A percentile compares a stretch with the other conserved stretches of the same genome.
phyloP scores from a whole-genome alignment of 2,888 invertebrate species.

The Poecilus cupreus region DNA sequence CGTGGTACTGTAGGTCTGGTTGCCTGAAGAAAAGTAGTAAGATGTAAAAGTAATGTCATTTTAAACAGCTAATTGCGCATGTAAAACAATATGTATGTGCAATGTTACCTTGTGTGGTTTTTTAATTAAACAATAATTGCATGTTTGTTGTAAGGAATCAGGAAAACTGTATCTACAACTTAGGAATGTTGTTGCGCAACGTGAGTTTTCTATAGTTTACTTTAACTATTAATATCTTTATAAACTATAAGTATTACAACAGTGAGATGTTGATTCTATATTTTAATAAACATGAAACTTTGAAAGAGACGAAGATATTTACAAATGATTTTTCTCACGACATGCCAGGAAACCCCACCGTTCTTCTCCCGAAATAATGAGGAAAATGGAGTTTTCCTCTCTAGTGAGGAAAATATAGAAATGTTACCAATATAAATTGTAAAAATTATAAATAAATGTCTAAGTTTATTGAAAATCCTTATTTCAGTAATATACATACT shows the following conservation, averaged over 20 bases:
- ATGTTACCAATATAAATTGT: too few species aligned
- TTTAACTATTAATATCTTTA: constrained; percentile 6
- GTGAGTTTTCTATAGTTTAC: background rate
- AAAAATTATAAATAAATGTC: too few species aligned
- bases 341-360: too few species aligned
- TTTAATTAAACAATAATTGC: constrained; percentile 35
- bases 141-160: background rate
- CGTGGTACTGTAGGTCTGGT: background rate
- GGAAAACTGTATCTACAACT: background rate
- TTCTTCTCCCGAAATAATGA: too few species aligned
- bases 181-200: constrained; percentile 2
- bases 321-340: too few species aligned
- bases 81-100: constrained; percentile 26
- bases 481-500: too few species aligned
- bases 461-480: too few species aligned
- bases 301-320: too few species aligned
- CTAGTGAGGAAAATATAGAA: too few species aligned
- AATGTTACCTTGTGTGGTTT: constrained; percentile 13
- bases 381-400: too few species aligned
- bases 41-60: background rate
- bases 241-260: background rate
- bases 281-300: too few species aligned
- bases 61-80: constrained; percentile 8
- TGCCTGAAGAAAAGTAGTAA: background rate
- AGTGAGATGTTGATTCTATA: background rate